Percentiles rank a stretch among this genome's conserved stretches.
Evolutionary conservation across 2,113 vertebrate species (phyloP).

Genomic region (Poeciliopsis turrubarensis): DNA sequence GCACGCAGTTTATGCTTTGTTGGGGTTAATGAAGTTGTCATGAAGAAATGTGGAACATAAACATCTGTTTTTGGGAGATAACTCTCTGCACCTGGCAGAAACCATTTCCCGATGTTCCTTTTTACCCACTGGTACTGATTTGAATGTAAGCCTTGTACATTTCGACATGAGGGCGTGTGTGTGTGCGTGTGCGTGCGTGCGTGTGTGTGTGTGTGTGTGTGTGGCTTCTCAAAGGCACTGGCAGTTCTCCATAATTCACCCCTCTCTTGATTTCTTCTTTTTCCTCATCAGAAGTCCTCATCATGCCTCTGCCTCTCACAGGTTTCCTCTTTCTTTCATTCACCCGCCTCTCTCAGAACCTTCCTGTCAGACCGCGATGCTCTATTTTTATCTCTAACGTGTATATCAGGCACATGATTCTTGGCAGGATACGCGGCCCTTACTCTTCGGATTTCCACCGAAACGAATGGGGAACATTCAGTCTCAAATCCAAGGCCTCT

Average conservation of each 20-base stretch:
- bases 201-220: neutral
- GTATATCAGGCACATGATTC: constrained; percentile 8
- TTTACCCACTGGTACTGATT: constrained; percentile 12
- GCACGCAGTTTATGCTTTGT: constrained; percentile 13
- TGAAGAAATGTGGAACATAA: constrained; percentile 51
- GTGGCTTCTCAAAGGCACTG: constrained; percentile 17
- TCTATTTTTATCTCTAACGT: constrained; percentile 13
- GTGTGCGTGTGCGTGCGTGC: neutral
- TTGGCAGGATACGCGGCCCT: constrained; percentile 15
- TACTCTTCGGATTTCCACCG: neutral
- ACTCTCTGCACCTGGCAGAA: constrained; percentile 47
- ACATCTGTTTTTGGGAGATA: constrained; percentile 77
- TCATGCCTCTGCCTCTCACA: constrained; percentile 9
- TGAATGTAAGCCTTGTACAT: constrained; percentile 4
- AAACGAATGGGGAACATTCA: constrained; percentile 25
- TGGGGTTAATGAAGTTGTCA: constrained; percentile 35
- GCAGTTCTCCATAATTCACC: constrained; percentile 1
- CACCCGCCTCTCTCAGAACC: neutral
- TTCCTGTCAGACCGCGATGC: neutral
- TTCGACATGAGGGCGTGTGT: constrained; percentile 1
- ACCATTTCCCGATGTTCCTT: constrained; percentile 26
- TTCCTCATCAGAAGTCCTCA: constrained; percentile 8
- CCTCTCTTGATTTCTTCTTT: neutral
- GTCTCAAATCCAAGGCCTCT: constrained; percentile 18
- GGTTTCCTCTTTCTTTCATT: neutral